Base-by-base conservation (phyloP, 2,888 invertebrate genomes). In the Caenorhabditis sinica region DNA sequence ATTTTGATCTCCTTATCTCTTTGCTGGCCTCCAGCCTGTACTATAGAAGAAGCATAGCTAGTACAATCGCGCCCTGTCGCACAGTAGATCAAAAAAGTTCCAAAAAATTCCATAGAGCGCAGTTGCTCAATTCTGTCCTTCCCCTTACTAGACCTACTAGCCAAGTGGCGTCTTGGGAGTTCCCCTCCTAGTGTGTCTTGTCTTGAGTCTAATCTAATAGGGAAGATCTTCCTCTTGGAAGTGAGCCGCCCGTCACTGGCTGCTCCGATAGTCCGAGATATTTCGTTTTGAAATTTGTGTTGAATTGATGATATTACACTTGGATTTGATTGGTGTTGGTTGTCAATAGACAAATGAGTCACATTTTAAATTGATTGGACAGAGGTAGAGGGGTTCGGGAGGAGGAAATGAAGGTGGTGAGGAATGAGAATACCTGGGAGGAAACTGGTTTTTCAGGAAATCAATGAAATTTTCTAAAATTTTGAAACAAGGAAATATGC, bases 101-200 rank as follows among this genome's bases (percentile, higher is more conserved):
- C 13, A 2, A 13, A 40, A 40, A 40, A 11, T 40, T 5, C 40
- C 6, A 40, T 40, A 40, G 13, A 40, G 40, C 40, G 13, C 40
- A 11, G 2, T 40, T 40, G 40, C 40, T 40, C 33, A n/a, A n/a
- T n/a, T 36, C 33, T 6, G 33, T 6, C 4, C 33, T 4, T 4
- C 4, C 33, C 9, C 33, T 6, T 6, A 36, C 9, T 36, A 6
- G 9, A 9, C 9, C 4, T 36, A 36, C 9, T 2, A 2, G n/a
- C 23, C 51, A 74, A 74, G 73, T 74, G 73, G 73, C 40, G 73
- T 63, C 73, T 74, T 13, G 73, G 69, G 69, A 69, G 53, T 58
- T 9, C 33, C 33, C 33, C 33, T 9, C 33, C 33, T 6, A 36
- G 33, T 36, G 33, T 36, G 5, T 36, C 33, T 36, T 36, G 33